Percentiles rank a stretch among this genome's conserved stretches.
phyloP scores from a whole-genome alignment of 1,140 invertebrate species.

The Rhagoletis pomonella region DNA sequence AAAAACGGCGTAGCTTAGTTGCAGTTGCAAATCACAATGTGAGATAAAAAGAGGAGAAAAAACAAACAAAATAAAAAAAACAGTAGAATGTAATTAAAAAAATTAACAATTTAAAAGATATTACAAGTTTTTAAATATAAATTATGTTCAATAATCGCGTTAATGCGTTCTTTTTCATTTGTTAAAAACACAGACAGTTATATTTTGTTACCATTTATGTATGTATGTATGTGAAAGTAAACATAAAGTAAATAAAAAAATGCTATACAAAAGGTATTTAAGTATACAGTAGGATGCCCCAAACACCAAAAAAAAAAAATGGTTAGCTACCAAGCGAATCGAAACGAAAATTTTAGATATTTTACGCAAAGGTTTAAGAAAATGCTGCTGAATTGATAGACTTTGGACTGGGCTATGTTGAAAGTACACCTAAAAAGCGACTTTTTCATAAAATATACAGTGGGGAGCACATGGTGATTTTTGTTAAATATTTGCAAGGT shows the following conservation, averaged over 20 bases:
- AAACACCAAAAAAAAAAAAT: too few relatives aligned
- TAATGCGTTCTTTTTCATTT: background rate
- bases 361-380: too few relatives aligned
- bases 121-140: slow-evolving; percentile 21
- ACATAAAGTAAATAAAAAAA: background rate
- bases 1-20: background rate
- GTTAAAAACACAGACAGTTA: background rate
- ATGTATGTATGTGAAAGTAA: too few relatives aligned
- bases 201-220: too few relatives aligned
- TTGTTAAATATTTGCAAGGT: too few relatives aligned
- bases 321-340: too few relatives aligned
- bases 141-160: slow-evolving; percentile 2
- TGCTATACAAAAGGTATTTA: background rate
- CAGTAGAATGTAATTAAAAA: background rate
- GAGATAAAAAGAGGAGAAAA: background rate
- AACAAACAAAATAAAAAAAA: background rate
- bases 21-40: background rate
- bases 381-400: too few relatives aligned
- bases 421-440: too few relatives aligned
- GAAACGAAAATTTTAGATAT: too few relatives aligned
- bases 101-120: slow-evolving; percentile 7
- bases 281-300: background rate
- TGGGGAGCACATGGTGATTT: too few relatives aligned
- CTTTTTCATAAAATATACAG: too few relatives aligned
- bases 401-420: too few relatives aligned